Conservation (phyloP, 2,113 vertebrate species). For the Pseudonaja textilis region DNA sequence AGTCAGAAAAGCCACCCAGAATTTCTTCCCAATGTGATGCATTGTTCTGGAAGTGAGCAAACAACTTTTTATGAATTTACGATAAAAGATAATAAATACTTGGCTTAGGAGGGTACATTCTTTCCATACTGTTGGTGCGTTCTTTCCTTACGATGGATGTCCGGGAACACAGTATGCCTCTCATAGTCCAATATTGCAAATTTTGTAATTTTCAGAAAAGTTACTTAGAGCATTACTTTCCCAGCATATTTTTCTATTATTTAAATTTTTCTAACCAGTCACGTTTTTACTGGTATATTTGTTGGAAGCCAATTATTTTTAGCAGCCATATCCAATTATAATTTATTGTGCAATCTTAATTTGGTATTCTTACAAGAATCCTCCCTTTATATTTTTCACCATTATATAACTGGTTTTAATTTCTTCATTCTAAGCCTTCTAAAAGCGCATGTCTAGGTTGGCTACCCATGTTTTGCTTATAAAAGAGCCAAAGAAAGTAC, state of each 20-base stretch:
- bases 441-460: neutral
- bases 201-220: neutral
- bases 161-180: neutral
- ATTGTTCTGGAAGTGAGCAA: neutral
- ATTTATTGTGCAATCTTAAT: neutral
- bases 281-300: neutral
- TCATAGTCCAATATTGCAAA: neutral
- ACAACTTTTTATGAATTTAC: neutral
- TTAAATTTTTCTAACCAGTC: neutral
- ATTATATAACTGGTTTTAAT: neutral
- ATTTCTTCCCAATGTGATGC: neutral
- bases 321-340: neutral
- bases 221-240: neutral
- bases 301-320: neutral
- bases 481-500: neutral
- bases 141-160: neutral
- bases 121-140: neutral
- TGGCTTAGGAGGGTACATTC: neutral
- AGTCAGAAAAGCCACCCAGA: neutral
- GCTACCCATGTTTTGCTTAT: neutral
- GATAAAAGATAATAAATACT: neutral
- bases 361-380: neutral
- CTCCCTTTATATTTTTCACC: neutral
- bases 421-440: neutral
- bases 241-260: neutral